Evolutionary conservation across 2,797 vertebrate genomes (phyloP).

Genomic region (Spheniscus humboldti): DNA sequence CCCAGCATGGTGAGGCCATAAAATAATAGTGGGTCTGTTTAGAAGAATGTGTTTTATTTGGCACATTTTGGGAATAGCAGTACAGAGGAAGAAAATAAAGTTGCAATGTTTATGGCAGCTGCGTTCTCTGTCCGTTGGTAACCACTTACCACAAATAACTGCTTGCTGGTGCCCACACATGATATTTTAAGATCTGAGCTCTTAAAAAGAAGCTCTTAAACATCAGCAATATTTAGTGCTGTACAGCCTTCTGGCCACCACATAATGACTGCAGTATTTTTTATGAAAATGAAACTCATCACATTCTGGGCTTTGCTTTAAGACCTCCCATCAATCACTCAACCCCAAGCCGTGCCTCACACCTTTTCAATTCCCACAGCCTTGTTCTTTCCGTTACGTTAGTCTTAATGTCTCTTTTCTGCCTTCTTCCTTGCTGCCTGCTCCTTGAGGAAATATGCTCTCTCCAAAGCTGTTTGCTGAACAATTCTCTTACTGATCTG

Average conservation of each 20-base stretch:
- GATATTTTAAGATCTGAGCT: slow-evolving; percentile 38
- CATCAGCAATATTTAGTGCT: slow-evolving; percentile 44
- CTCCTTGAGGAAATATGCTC: not conserved
- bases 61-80: not conserved
- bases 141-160: slow-evolving; percentile 54
- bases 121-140: slow-evolving; percentile 26
- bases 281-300: slow-evolving; percentile 58
- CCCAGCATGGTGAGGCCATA: not conserved
- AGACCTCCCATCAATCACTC: slow-evolving; percentile 52
- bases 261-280: slow-evolving; percentile 53
- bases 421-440: not conserved
- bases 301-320: slow-evolving; percentile 40
- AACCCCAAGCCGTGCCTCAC: slow-evolving; percentile 7
- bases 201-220: slow-evolving; percentile 45
- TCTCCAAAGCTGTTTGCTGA: not conserved
- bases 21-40: slow-evolving; percentile 36
- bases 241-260: slow-evolving; percentile 12
- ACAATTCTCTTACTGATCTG: not conserved
- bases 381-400: not conserved
- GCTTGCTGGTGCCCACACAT: slow-evolving; percentile 32
- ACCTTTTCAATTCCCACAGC: slow-evolving; percentile 7
- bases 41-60: slow-evolving; percentile 54
- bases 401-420: not conserved
- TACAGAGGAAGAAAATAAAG: slow-evolving; percentile 40
- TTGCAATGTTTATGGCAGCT: slow-evolving; percentile 38